Conservation (phyloP, 2,888 invertebrate species). For the Ceratothoa steindachneri region DNA sequence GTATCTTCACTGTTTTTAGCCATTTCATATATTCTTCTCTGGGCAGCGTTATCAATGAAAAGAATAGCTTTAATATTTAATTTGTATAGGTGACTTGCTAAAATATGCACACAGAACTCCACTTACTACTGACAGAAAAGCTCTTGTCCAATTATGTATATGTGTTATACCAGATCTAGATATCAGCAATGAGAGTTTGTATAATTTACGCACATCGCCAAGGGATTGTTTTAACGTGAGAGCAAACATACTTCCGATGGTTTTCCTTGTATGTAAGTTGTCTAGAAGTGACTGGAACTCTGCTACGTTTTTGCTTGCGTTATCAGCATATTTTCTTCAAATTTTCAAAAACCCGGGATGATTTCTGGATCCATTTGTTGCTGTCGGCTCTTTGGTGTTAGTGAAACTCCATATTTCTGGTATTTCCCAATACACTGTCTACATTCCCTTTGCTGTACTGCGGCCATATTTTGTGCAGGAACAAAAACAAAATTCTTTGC, state of each 20-base stretch:
- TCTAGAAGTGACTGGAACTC: not conserved
- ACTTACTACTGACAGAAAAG: not conserved
- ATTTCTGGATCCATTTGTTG: not conserved
- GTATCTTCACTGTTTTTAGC: constrained; percentile 31
- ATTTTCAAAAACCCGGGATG: not conserved
- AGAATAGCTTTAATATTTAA: not conserved
- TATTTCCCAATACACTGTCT: not conserved
- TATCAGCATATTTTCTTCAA: not conserved
- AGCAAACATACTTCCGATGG: not conserved
- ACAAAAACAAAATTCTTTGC: too few relatives aligned
- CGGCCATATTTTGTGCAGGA: not conserved
- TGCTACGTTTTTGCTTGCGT: too few relatives aligned
- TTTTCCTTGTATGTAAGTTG: not conserved
- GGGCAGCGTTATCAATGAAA: not conserved
- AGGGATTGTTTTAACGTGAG: not conserved
- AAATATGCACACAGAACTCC: not conserved
- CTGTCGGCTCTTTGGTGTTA: not conserved
- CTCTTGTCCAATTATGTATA: not conserved
- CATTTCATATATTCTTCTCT: constrained; percentile 10
- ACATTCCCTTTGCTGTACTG: not conserved
- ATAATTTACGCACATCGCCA: not conserved
- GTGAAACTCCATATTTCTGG: not conserved
- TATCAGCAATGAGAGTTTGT: not conserved
- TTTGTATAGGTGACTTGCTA: not conserved
- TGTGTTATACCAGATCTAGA: not conserved